phyloP scores from a whole-genome alignment of 2,797 vertebrate species.

The Sebastes aleutianus region DNA sequence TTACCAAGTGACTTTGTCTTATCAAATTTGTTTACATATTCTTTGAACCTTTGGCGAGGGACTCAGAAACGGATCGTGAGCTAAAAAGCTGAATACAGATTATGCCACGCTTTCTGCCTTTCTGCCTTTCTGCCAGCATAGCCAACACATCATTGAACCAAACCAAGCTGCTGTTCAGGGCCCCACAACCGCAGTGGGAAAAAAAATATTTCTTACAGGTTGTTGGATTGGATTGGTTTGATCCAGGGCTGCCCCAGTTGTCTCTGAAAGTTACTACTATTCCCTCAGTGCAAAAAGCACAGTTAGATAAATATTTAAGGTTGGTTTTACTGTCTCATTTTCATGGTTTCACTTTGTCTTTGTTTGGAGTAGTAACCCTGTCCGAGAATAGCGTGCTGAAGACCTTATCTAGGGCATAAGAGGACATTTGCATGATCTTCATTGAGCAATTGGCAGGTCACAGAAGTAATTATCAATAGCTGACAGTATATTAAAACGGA shows the following conservation, averaged over 20 bases:
- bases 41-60: too few relatives aligned
- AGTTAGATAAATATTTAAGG: neutral
- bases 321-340: neutral
- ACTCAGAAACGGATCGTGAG: too few relatives aligned
- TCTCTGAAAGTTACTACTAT: neutral
- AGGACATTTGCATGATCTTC: constrained; percentile 1
- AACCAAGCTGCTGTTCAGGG: neutral
- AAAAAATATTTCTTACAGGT: neutral
- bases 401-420: neutral
- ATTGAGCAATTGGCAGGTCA: neutral
- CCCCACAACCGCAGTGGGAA: neutral
- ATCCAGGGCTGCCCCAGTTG: neutral
- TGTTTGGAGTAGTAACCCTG: neutral
- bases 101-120: neutral
- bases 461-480: neutral
- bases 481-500: neutral
- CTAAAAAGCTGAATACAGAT: neutral
- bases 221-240: neutral
- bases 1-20: too few relatives aligned
- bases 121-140: neutral
- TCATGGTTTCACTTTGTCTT: neutral
- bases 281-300: neutral
- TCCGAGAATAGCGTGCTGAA: neutral
- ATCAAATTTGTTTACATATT: too few relatives aligned
- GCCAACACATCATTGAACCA: neutral